A percentile compares a stretch with the other conserved stretches of the same genome.
Evolutionary conservation across 2,113 vertebrate genomes (phyloP).

Genomic region (Eulacestoma nigropectus): DNA sequence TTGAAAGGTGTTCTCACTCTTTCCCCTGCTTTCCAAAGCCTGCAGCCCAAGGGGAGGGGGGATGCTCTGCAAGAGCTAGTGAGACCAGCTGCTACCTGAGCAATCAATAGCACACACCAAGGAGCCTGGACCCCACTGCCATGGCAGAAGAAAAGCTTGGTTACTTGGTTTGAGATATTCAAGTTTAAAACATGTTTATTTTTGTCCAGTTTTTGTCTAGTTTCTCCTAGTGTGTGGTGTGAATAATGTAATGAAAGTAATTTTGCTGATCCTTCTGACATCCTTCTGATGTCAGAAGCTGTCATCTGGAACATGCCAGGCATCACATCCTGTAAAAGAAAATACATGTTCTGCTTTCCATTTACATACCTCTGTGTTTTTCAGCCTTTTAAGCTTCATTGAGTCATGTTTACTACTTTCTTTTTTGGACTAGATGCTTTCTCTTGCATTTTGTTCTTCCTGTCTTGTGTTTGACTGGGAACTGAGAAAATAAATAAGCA

Average conservation of each 20-base stretch:
- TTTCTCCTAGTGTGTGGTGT: neutral
- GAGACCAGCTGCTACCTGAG: neutral
- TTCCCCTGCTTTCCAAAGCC: neutral
- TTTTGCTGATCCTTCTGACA: neutral
- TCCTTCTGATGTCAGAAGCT: neutral
- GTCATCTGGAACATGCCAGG: neutral
- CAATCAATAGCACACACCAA: rapidly evolving
- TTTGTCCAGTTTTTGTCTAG: neutral
- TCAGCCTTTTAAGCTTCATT: neutral
- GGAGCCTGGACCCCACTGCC: neutral
- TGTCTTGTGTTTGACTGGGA: neutral
- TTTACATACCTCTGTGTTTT: neutral
- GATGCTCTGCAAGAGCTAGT: neutral
- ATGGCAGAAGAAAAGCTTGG: neutral
- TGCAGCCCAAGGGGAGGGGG: neutral
- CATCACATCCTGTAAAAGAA: neutral
- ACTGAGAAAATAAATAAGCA: neutral
- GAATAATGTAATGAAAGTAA: neutral
- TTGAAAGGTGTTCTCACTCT: neutral
- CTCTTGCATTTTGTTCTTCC: neutral
- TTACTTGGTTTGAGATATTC: neutral
- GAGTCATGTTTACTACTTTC: neutral
- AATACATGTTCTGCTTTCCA: neutral
- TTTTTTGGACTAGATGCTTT: neutral
- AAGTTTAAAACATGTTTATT: neutral